Base-by-base conservation (phyloP, 2,797 vertebrate genomes). In the Anableps anableps region DNA sequence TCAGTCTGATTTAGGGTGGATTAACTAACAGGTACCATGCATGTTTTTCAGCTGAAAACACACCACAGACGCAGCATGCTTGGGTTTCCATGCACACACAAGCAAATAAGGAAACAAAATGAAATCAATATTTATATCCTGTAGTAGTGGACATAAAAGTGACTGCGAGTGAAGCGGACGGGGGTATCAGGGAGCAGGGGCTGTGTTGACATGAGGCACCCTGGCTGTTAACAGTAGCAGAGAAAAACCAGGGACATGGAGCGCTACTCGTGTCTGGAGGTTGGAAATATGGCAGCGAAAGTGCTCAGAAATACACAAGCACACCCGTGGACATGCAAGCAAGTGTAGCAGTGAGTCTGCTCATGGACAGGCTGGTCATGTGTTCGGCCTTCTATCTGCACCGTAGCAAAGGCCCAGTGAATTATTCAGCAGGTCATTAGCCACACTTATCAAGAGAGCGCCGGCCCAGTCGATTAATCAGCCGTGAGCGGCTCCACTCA, bases 371-470 rank as follows among this genome's bases (percentile, higher is more conserved):
- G 41, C 41, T 43, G 41, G 41, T 43, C 41, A 43, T n/a, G 53
- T n/a, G 26, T 55, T 13, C 26, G 10, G 90, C 86, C 89, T 92
- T 93, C 90, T 93, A 92, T 95, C 93, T 94, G 93, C 80, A 94
- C 88, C 77, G 58, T 83, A 77, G 91, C 90, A 89, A 87, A 87
- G 89, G 89, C 78, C 83, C 91, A 74, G 92, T 96, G 94, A 96
- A 96, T 96, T 95, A 96, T 96, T 96, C 95, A 96, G 93, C 90
- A 94, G 92, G 90, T 95, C 95, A 96, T 96, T 96, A 96, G 94
- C 93, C 93, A 95, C 93, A 95, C 93, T 95, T 95, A 95, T 92
- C 94, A 92, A 90, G 92, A 94, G 90, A 93, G 88, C 91, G 90
- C 86, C 87, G 92, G 90, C 86, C 87, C 91, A 86, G 93, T 94